A percentile compares a stretch with the other conserved stretches of the same genome.
phyloP scores from a whole-genome alignment of 2,797 vertebrate genomes.

The Sus cebifrons region DNA sequence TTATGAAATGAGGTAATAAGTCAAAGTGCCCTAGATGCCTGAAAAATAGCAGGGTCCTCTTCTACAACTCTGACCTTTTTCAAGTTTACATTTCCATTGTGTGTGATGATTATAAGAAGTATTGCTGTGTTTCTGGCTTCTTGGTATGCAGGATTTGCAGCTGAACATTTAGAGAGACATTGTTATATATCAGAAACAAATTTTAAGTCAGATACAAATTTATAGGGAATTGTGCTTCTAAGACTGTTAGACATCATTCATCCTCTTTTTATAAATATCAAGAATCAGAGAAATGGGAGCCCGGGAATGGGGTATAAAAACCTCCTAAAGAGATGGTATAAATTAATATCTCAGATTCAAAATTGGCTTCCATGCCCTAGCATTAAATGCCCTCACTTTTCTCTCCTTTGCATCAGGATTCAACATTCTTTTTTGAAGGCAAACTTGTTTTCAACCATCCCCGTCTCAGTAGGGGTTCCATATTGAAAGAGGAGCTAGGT shows the following conservation, averaged over 20 bases:
- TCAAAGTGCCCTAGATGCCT: not conserved
- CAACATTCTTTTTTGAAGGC: conserved; percentile 3
- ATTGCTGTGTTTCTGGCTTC: not conserved
- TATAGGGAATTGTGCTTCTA: not conserved
- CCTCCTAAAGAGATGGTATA: not conserved
- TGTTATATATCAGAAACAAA: not conserved
- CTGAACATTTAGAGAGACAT: not conserved
- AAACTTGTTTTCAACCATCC: conserved; percentile 3
- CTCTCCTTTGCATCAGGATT: not conserved
- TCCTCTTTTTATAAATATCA: conserved; percentile 65
- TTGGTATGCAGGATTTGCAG: conserved; percentile 49
- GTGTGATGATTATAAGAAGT: not conserved
- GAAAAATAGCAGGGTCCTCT: not conserved
- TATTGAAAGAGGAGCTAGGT: not conserved
- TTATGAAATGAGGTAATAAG: not conserved
- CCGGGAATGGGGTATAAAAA: not conserved
- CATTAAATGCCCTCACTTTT: conserved; percentile 10
- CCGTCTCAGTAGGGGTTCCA: not conserved
- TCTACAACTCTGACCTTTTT: not conserved
- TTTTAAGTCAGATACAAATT: conserved; percentile 16
- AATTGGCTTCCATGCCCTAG: not conserved
- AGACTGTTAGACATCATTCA: not conserved
- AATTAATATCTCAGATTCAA: conserved; percentile 7
- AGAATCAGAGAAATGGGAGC: conserved; percentile 29
- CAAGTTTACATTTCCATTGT: not conserved